Evolutionary conservation across 1,140 invertebrate genomes (phyloP).

Genomic region (Bilobella aurantiaca): DNA sequence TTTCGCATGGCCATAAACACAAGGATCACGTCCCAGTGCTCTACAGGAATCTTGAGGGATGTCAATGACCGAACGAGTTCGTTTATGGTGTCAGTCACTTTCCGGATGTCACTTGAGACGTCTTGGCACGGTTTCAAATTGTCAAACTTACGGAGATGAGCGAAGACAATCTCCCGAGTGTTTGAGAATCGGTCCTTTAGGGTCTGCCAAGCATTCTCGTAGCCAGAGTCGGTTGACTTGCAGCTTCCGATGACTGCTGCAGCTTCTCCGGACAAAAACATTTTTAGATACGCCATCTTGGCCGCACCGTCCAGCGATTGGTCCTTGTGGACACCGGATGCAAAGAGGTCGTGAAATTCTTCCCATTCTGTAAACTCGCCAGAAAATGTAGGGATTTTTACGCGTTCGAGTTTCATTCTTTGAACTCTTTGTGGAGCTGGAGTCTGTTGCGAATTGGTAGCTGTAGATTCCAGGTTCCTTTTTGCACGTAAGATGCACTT

Average conservation of each 20-base stretch:
- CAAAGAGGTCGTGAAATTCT: constrained; percentile 10
- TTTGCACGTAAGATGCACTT: no score
- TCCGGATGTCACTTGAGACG: not conserved
- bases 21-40: constrained; percentile 18
- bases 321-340: not conserved
- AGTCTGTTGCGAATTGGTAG: no score
- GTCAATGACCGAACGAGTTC: constrained; percentile 9
- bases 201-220: constrained; percentile 8
- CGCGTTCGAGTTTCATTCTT: not conserved
- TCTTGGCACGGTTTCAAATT: not conserved
- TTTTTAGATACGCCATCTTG: constrained; percentile 7
- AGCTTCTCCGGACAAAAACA: constrained; percentile 1
- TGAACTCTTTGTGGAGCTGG: not conserved
- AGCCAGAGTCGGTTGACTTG: not conserved
- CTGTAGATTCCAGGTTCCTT: no score
- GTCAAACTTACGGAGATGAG: not conserved
- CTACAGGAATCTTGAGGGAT: not conserved
- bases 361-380: constrained; percentile 3
- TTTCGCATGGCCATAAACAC: not conserved
- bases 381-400: constrained; percentile 4
- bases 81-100: not conserved
- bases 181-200: not conserved
- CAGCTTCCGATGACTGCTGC: not conserved
- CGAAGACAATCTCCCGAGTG: not conserved
- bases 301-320: not conserved